Evolutionary conservation across 2,113 vertebrate genomes (phyloP).

Genomic region (Chloropsis cyanopogon): DNA sequence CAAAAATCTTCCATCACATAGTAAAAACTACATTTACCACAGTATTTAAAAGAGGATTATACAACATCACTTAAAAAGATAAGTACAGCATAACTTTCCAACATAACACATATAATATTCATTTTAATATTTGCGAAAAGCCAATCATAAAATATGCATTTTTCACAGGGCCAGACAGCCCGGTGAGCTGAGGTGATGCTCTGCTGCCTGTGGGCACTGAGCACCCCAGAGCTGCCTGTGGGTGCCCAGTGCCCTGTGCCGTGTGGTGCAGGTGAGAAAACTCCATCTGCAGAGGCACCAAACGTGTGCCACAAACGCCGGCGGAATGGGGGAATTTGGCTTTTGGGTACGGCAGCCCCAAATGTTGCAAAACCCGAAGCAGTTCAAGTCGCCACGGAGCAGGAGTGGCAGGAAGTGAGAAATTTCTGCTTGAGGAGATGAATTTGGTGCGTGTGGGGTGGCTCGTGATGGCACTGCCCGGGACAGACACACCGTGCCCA

Average conservation of each 20-base stretch:
- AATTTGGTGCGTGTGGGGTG: not conserved
- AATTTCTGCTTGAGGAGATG: not conserved
- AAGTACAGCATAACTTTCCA: no score
- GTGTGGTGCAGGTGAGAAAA: fast-evolving
- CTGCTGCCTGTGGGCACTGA: not conserved
- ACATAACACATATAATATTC: no score
- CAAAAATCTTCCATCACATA: no score
- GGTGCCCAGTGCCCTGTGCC: not conserved
- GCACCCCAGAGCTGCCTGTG: fast-evolving
- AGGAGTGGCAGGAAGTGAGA: not conserved
- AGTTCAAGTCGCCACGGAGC: fast-evolving
- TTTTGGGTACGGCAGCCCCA: not conserved
- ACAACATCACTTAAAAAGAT: no score
- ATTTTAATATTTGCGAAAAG: no score
- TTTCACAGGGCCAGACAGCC: no score
- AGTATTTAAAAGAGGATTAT: no score
- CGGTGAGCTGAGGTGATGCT: fast-evolving
- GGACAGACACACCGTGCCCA: fast-evolving
- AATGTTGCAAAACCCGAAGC: fast-evolving
- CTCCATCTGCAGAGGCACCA: fast-evolving
- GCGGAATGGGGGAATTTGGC: fast-evolving
- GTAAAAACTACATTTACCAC: no score
- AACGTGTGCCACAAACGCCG: fast-evolving
- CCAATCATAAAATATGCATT: no score
- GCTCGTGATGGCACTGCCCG: no score